Base-by-base conservation (phyloP, 2,113 vertebrate species). In the Felis chaus region DNA sequence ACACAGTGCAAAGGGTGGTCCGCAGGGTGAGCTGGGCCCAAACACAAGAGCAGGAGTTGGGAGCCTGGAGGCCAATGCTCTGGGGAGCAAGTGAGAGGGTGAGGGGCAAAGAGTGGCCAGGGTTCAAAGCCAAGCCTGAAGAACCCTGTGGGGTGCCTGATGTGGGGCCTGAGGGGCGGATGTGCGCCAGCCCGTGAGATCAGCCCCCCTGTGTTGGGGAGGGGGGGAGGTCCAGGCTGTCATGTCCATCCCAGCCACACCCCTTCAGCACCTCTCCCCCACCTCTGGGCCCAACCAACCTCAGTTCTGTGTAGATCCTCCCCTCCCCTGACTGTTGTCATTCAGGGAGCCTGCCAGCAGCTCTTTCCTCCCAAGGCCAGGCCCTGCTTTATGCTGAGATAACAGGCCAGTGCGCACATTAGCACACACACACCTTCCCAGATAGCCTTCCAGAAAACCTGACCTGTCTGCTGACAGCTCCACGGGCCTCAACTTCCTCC, bases 371-470 rank as follows among this genome's bases (percentile, higher is more conserved):
- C 33, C 29, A n/a, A 25, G 16, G 39, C 27, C 4, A 0, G 25
- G 45, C 68, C 27, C 4, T 21, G 9, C 50, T 25, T 41, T 18
- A 1, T 1, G 66, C 86, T 2, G 7, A 53, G 23, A 19, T 2
- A 15, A 15, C 41, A 74, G 31, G n/a, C 57, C 33, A 4, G 50
- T 0, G 0, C 12, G 48, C 16, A 36, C 15, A 0, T 31, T 0
- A 0, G 48, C 15, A 13, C 4, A 7, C 23, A 2, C 29, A 12
- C 50, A 61, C 31, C 45, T 27, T 19, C 48, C 55, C 82, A 29
- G 8, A 8, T 7, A 4, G 5, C 13, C 14, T 89, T 41, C 66
- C 85, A 15, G 23, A 86, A 87, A 74, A 53, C 25, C 0, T 41
- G 18, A 23, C 48, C 25, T 45, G 55, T 31, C 82, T 78, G 16